Conservation (phyloP, 2,888 invertebrate species). For the Nomada ferruginata region DNA sequence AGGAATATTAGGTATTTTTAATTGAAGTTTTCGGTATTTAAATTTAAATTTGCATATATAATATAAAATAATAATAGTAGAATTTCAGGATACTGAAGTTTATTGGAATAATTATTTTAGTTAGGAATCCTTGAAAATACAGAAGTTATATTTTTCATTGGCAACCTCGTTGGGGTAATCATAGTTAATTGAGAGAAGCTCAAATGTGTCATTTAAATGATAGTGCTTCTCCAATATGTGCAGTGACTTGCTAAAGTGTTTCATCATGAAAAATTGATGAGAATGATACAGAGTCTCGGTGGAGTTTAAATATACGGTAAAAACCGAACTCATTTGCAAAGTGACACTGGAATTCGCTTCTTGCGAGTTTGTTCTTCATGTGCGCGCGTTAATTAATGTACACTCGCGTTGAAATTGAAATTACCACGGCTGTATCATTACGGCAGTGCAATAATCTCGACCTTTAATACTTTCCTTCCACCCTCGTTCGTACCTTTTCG, state of each 20-base stretch:
- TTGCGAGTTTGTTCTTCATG: background rate
- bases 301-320: background rate
- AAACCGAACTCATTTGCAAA: background rate
- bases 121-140: too few relatives aligned
- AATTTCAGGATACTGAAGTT: too few relatives aligned
- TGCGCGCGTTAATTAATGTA: conserved; percentile 15
- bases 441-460: conserved; percentile 16
- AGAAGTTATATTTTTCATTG: background rate
- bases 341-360: conserved; percentile 6
- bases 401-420: background rate
- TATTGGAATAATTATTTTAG: too few relatives aligned
- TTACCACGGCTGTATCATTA: conserved; percentile 23
- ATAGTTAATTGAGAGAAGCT: background rate
- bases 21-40: too few relatives aligned
- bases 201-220: background rate
- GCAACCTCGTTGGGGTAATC: background rate
- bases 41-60: too few relatives aligned
- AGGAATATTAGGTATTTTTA: too few relatives aligned
- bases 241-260: background rate
- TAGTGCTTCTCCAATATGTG: background rate
- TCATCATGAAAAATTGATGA: background rate
- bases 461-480: conserved; percentile 19
- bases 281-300: background rate
- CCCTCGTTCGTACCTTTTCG: conserved; percentile 15
- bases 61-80: too few relatives aligned